These are phyloP conservation scores for Agapostemon virescens DNA, from an alignment of 2,888 invertebrate genomes.

Conservation along the genomic window DNA sequence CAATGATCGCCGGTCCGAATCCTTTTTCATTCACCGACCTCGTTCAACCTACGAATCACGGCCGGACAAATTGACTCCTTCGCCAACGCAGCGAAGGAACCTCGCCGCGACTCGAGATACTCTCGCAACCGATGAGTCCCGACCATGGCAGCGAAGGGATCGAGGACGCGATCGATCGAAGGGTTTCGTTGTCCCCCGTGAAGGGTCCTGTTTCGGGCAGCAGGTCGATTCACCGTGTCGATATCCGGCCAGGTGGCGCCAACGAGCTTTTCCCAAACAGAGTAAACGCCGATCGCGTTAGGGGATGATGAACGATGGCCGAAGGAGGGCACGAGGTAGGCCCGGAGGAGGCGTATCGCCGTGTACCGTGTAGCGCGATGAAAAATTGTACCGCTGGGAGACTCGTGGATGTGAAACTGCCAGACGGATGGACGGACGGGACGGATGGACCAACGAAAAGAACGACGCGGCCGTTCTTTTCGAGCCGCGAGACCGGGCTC, in stretches of 20 bases:
- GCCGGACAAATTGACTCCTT: slow-evolving; percentile 39
- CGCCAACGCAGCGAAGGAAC: background rate
- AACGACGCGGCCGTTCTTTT: slow-evolving; percentile 75
- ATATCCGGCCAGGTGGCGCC: slow-evolving; percentile 76
- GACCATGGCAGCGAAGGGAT: background rate
- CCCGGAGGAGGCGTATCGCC: slow-evolving; percentile 48
- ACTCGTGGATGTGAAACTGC: slow-evolving; percentile 70
- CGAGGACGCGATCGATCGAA: slow-evolving; percentile 48
- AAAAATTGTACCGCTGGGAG: slow-evolving; percentile 72
- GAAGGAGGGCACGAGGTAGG: slow-evolving; percentile 34
- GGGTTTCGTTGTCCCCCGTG: background rate
- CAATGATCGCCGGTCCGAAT: background rate
- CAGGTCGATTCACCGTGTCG: slow-evolving; percentile 48
- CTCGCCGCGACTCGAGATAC: background rate
- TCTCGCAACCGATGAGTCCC: background rate
- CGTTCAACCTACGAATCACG: slow-evolving; percentile 27
- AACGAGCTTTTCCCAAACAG: slow-evolving; percentile 64
- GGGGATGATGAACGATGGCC: slow-evolving; percentile 69
- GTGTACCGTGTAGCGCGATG: slow-evolving; percentile 59
- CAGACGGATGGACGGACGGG: slow-evolving; percentile 69
- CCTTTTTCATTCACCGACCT: background rate
- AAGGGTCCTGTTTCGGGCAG: background rate
- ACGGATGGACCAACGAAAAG: slow-evolving; percentile 64
- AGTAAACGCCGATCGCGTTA: slow-evolving; percentile 71
- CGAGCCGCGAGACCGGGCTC: slow-evolving; percentile 70